These are phyloP conservation scores for Sisyra terminalis DNA, from an alignment of 2,888 invertebrate genomes.

Conservation along the genomic window DNA sequence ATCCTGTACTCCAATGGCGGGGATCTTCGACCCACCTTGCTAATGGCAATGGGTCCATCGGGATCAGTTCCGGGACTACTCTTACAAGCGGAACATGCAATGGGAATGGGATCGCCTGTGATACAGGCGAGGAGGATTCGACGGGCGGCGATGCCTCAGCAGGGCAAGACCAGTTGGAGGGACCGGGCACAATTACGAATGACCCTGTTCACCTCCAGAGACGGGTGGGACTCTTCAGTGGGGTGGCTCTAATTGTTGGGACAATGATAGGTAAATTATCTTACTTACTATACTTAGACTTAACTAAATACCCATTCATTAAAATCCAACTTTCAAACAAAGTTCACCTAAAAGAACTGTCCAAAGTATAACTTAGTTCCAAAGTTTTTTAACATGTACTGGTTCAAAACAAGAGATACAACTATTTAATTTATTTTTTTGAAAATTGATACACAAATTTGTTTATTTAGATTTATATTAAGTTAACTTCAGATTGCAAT, in stretches of 20 bases:
- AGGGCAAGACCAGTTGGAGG: conserved; percentile 50
- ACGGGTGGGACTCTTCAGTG: conserved; percentile 98
- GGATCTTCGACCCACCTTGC: conserved; percentile 12
- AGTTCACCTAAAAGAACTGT: no score
- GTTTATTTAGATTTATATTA: no score
- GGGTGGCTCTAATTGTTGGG: conserved; percentile 96
- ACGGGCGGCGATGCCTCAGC: conserved; percentile 35
- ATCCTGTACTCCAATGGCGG: conserved; percentile 26
- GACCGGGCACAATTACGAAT: conserved; percentile 86
- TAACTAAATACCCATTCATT: no score
- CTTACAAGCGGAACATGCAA: conserved; percentile 11
- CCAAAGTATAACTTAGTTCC: no score
- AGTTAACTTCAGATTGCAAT: no score
- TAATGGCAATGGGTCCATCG: conserved; percentile 2
- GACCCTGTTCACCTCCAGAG: conserved; percentile 98
- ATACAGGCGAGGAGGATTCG: conserved; percentile 30
- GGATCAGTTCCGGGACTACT: conserved; percentile 3
- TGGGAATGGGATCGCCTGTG: conserved; percentile 22
- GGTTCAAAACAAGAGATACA: no score
- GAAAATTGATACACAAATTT: no score
- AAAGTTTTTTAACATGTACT: no score
- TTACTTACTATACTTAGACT: no score
- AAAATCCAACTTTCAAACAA: no score
- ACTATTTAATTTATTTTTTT: no score
- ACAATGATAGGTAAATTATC: conserved; percentile 79